A percentile compares a stretch with the other conserved stretches of the same genome.
phyloP scores from a whole-genome alignment of 2,888 invertebrate species.

The Drosophila aldrichi region DNA sequence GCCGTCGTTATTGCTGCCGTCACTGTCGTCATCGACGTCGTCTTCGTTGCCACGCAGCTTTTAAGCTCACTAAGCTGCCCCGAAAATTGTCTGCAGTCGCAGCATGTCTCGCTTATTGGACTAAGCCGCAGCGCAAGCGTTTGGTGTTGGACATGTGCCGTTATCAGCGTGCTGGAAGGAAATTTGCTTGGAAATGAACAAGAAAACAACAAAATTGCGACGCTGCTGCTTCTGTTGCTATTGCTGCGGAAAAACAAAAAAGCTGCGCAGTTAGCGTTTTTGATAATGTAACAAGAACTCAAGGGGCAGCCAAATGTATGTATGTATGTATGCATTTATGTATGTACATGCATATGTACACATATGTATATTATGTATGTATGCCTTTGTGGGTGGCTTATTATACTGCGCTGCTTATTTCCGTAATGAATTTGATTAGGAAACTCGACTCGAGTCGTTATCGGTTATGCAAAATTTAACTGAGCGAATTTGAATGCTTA shows the following conservation, averaged over 20 bases:
- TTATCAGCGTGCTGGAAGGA: constrained; percentile 42
- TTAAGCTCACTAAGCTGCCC: constrained; percentile 26
- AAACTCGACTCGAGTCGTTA: constrained; percentile 33
- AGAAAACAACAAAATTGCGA: constrained; percentile 40
- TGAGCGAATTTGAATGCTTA: not conserved
- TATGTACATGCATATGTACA: not conserved
- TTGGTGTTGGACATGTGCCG: constrained; percentile 32
- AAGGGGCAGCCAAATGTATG: constrained; percentile 13
- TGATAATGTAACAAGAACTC: constrained; percentile 46
- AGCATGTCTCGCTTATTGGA: constrained; percentile 31
- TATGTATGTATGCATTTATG: not conserved
- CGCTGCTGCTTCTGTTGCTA: not conserved
- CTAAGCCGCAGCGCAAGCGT: constrained; percentile 38
- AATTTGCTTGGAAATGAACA: constrained; percentile 18
- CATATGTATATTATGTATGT: not conserved
- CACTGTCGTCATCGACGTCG: constrained; percentile 11
- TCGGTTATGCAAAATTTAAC: constrained; percentile 39
- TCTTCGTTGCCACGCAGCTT: constrained; percentile 40
- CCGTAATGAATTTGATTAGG: constrained; percentile 66
- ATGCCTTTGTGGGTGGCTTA: constrained; percentile 1
- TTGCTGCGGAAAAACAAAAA: constrained; percentile 34
- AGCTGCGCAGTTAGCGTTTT: constrained; percentile 65
- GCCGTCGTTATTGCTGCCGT: constrained; percentile 3
- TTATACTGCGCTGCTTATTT: constrained; percentile 34
- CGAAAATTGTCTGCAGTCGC: constrained; percentile 33